phyloP scores from a whole-genome alignment of 2,113 vertebrate species.

The Diadophis punctatus region DNA sequence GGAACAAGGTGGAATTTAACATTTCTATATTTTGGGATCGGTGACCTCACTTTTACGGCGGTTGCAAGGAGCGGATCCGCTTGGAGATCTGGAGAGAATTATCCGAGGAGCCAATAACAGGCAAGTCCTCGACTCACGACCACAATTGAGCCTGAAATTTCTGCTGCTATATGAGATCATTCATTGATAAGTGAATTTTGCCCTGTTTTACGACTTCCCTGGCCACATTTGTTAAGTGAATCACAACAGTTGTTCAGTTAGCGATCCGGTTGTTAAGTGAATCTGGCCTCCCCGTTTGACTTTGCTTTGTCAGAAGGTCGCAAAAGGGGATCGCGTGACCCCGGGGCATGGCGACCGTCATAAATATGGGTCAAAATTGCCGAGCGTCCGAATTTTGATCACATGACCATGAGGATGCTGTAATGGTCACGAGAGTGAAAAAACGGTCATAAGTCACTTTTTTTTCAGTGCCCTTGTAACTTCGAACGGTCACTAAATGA shows the following conservation, averaged over 20 bases:
- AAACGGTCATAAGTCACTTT: neutral
- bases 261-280: neutral
- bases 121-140: neutral
- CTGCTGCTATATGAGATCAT: fast-evolving
- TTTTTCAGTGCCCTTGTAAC: neutral
- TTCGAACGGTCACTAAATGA: neutral
- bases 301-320: neutral
- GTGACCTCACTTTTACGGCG: neutral
- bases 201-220: neutral
- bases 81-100: neutral
- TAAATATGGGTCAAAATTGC: neutral
- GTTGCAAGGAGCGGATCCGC: neutral
- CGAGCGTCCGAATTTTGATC: neutral
- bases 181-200: neutral
- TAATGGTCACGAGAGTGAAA: neutral
- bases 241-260: neutral
- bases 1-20: neutral
- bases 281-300: neutral
- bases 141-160: fast-evolving
- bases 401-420: neutral
- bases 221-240: neutral
- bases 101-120: neutral
- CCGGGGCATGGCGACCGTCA: neutral
- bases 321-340: neutral
- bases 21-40: neutral